phyloP scores from a whole-genome alignment of 2,888 invertebrate species.

The Lasioglossum zephyrum region DNA sequence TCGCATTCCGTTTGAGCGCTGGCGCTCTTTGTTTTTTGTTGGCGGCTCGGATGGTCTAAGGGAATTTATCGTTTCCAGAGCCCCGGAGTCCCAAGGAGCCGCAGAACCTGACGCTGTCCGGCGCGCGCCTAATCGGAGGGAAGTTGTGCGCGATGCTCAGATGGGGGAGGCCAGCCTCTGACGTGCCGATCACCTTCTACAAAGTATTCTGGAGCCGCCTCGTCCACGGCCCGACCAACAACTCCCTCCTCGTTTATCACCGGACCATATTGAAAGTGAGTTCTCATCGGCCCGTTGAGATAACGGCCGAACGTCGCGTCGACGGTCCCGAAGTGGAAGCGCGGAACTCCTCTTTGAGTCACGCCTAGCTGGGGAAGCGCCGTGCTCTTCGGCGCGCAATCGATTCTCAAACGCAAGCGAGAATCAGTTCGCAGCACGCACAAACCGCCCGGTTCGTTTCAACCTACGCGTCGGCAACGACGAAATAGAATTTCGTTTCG shows the following conservation, averaged over 20 bases:
- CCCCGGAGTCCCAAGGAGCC: constrained; percentile 88
- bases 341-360: too few species aligned
- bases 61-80: constrained; percentile 76
- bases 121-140: constrained; percentile 75
- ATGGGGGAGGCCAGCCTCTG: constrained; percentile 90
- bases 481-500: too few species aligned
- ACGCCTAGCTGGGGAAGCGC: too few species aligned
- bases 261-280: constrained; percentile 61
- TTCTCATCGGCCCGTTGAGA: not conserved
- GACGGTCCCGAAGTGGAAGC: too few species aligned
- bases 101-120: constrained; percentile 86
- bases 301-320: too few species aligned
- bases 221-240: constrained; percentile 87
- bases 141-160: constrained; percentile 87
- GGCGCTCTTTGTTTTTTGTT: not conserved
- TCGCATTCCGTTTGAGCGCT: constrained; percentile 15
- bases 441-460: too few species aligned
- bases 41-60: not conserved
- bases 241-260: constrained; percentile 86
- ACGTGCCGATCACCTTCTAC: constrained; percentile 89
- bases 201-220: constrained; percentile 91
- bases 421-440: too few species aligned
- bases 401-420: too few species aligned
- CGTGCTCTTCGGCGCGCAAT: too few species aligned
- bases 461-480: too few species aligned